phyloP scores from a whole-genome alignment of 1,140 invertebrate genomes.

The Drosophila leontia region DNA sequence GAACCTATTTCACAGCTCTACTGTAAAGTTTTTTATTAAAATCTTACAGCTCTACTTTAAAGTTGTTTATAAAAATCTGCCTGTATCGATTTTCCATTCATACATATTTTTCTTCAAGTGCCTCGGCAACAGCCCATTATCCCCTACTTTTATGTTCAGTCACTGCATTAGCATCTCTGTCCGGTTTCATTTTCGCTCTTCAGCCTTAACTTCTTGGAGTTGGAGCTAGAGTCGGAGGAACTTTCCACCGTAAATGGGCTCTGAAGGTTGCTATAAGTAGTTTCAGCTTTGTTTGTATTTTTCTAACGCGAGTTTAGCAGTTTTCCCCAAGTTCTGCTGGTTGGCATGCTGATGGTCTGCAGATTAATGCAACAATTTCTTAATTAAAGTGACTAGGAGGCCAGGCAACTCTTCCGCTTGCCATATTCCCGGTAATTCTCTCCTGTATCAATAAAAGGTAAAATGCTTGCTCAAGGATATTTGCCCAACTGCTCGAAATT shows the following conservation, averaged over 20 bases:
- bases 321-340: conserved; percentile 10
- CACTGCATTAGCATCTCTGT: conserved; percentile 45
- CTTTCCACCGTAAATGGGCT: conserved; percentile 41
- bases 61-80: too few relatives aligned
- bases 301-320: conserved; percentile 14
- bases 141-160: conserved; percentile 14
- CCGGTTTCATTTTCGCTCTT: conserved; percentile 46
- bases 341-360: conserved; percentile 22
- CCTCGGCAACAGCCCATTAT: conserved; percentile 9
- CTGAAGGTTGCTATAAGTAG: conserved; percentile 42
- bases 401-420: conserved; percentile 50
- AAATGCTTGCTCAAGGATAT: conserved; percentile 39
- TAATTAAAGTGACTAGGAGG: conserved; percentile 55
- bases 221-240: conserved; percentile 46
- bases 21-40: too few relatives aligned
- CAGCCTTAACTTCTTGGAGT: conserved; percentile 61
- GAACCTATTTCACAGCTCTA: background rate
- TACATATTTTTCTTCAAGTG: background rate
- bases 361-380: conserved; percentile 44
- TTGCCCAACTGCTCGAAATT: conserved; percentile 62
- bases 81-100: background rate
- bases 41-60: too few relatives aligned
- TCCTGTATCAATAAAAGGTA: conserved; percentile 42
- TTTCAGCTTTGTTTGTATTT: conserved; percentile 36
- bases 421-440: conserved; percentile 42